Base-by-base conservation (phyloP, 2,113 vertebrate genomes). In the Panthera tigris region DNA sequence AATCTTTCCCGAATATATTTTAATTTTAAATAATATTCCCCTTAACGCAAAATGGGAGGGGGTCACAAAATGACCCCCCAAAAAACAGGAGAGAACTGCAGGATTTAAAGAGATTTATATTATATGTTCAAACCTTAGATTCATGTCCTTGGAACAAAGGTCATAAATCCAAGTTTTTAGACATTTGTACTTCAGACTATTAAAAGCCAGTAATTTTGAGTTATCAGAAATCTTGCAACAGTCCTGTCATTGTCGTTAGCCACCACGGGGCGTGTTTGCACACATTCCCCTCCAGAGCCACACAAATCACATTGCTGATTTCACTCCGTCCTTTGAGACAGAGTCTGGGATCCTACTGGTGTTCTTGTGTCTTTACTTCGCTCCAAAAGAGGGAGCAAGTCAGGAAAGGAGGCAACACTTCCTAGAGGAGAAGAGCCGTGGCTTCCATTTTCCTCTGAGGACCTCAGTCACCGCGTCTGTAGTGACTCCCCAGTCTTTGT, bases 181-280 rank as follows among this genome's bases (percentile, higher is more conserved):
- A 10, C 4, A 2, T 4, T 4, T 18, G 1, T 3, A 27, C 19
- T 10, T 68, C 21, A 15, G 33, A 10, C 10, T 3, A 6, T 31
- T 12, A 16, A 31, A 25, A 31, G 45, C 14, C 18, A 36, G 78
- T 23, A 33, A 41, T 10, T 71, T 15, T 5, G 29, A 5, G 5
- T 15, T 21, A 39, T 14, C 18, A n/a, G 52, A 19, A 48, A 4
- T 1, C 55, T 55, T 23, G 1, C 12, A 5, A 4, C 5, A 3
- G 1, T 18, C 48, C 8, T 2, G 0, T 6, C 39, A 0, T 4
- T 15, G 1, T 9, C 2, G 0, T 4, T n/a, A 12, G 5, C 23
- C 68, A 7, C 27, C 36, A 4, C 0, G 13, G 45, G 25, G 7
- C 52, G 5, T 3, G 9, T 8, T 8, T 10, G 23, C 31, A 13